Evolutionary conservation across 1,140 invertebrate genomes (phyloP).

Genomic region (Listronotus bonariensis): DNA sequence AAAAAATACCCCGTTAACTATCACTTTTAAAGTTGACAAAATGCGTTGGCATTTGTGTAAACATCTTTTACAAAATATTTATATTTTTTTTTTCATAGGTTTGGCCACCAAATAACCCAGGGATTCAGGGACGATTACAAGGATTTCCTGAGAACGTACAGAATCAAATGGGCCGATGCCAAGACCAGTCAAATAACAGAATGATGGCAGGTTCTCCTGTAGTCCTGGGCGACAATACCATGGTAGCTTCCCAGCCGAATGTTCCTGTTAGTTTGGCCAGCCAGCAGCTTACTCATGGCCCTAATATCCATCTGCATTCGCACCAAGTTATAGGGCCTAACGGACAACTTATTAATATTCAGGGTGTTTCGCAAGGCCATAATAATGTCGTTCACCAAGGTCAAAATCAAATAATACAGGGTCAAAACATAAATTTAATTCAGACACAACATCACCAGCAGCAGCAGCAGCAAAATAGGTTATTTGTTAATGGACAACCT

Average conservation of each 20-base stretch:
- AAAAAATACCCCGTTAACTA: no score
- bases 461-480: constrained; percentile 39
- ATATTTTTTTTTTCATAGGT: constrained; percentile 36
- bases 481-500: constrained; percentile 51
- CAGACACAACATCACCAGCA: constrained; percentile 29
- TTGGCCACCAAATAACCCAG: constrained; percentile 38
- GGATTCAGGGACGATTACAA: constrained; percentile 43
- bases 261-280: constrained; percentile 41
- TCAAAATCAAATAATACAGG: constrained; percentile 38
- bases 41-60: no score
- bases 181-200: constrained; percentile 40
- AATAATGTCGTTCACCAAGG: constrained; percentile 36
- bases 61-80: no score
- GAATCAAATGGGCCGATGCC: constrained; percentile 50
- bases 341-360: constrained; percentile 63
- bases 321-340: constrained; percentile 61
- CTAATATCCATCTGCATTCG: constrained; percentile 45
- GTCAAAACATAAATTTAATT: constrained; percentile 40
- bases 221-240: constrained; percentile 50
- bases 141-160: constrained; percentile 40
- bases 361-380: constrained; percentile 47
- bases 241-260: constrained; percentile 44
- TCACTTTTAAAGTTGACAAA: no score
- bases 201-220: constrained; percentile 47
- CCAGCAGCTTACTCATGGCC: constrained; percentile 38